Base-by-base conservation (phyloP, 92 coral and sea anemone genomes). In the Zoanthus solanderi region DNA sequence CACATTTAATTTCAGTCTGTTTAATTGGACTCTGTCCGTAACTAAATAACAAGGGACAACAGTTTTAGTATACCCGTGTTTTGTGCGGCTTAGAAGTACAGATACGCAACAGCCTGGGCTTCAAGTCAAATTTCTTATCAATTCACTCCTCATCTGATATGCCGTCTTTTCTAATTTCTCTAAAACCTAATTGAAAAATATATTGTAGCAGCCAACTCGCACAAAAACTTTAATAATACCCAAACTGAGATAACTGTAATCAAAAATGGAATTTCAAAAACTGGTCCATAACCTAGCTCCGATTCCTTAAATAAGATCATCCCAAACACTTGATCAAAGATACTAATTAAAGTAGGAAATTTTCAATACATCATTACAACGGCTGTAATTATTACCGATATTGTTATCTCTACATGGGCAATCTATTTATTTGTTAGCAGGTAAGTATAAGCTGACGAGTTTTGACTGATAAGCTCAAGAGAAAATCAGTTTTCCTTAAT, bases 131-230 rank as follows among this genome's bases (percentile, higher is more conserved):
- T 65, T 46, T 46, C 4, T n/a, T 63, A 17, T 14, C 17, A 46
- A 23, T 46, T 65, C 75, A 81, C 57, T 65, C 71, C 74, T 63
- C 63, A 60, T 46, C 60, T 10, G 56, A 79, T 16, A 45, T 30
- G 50, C 23, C 57, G 23, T 46, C 66, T 30, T 73, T 63, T 73
- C 75, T 66, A 67, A 76, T 76, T 13, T 79, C 28, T 63, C 84
- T 23, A 58, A 79, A 60, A 79, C 16, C 84, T 61, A 79, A 61
- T 81, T 65, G 7, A 81, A 81, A 81, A 81, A 81, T 47, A 81
- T 81, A 81, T 81, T 81, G 68, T 18, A 65, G 61, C 85, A 66
- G 46, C 18, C 74, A 45, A 81, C 28, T 81, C 66, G 85, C 85
- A 81, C 74, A 65, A 44, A 52, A 67, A 57, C 61, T 9, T 77